These are phyloP conservation scores for Tenthredo livida DNA, from an alignment of 2,888 invertebrate genomes.

Conservation along the genomic window DNA sequence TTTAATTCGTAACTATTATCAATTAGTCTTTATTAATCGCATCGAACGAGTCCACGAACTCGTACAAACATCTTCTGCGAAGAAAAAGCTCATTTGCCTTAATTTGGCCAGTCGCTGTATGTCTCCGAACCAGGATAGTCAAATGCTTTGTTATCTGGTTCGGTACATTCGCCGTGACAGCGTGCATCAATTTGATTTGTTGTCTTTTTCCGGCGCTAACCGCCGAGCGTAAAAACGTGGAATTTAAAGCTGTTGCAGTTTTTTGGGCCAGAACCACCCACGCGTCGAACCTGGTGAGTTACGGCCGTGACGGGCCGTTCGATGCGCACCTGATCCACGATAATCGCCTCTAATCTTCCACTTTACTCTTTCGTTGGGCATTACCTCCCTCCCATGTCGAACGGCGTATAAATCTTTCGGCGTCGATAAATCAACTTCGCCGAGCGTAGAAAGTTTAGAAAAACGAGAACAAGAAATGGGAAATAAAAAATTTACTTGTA, in stretches of 20 bases:
- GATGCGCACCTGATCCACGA: slow-evolving; percentile 74
- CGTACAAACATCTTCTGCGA: neutral
- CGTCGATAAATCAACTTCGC: slow-evolving; percentile 70
- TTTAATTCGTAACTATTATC: slow-evolving; percentile 42
- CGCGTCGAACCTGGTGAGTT: slow-evolving; percentile 73
- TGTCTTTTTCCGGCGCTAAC: slow-evolving; percentile 17
- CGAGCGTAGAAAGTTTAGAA: slow-evolving; percentile 69
- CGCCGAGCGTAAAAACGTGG: neutral
- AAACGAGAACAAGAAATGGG: neutral
- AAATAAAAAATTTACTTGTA: slow-evolving; percentile 30
- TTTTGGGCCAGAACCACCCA: slow-evolving; percentile 70
- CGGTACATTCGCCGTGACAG: neutral
- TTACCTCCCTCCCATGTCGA: slow-evolving; percentile 64
- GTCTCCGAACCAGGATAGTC: neutral
- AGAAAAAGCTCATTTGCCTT: neutral
- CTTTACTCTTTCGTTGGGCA: slow-evolving; percentile 74
- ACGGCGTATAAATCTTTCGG: slow-evolving; percentile 72
- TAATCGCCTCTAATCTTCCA: slow-evolving; percentile 78
- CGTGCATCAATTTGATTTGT: neutral
- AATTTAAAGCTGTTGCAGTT: slow-evolving; percentile 35
- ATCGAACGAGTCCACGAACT: neutral
- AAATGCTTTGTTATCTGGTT: neutral
- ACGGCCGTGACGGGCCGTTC: slow-evolving; percentile 68
- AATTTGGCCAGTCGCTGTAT: neutral
- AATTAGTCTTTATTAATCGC: slow-evolving; percentile 28